Base-by-base conservation (phyloP, 2,888 invertebrate genomes). In the Phoronis australis region DNA sequence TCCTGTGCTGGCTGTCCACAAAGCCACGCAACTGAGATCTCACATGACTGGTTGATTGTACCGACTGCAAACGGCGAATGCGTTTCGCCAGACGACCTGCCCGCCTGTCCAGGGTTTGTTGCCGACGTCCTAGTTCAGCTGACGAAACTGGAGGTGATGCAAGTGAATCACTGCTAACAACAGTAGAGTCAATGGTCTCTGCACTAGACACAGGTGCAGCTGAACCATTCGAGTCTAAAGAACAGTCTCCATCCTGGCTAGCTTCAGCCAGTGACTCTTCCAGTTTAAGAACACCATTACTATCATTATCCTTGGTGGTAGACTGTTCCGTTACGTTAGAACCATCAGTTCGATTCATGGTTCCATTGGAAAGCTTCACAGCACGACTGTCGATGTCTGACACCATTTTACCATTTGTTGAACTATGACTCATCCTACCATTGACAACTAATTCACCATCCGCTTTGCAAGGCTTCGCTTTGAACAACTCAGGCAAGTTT, bases 11-110 rank as follows among this genome's bases (percentile, higher is more conserved):
- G 66, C 85, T 82, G 56, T 87, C 86, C 58, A 88, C 84, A 47
- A 90, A 84, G 4, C 87, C 87, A 22, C 84, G 82, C 12, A 87
- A 83, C 75, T 93, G 90, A 59, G 87, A 86, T 45, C 87, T 85
- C 24, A 85, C 81, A 73, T 90, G 88, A 54, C 84, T 84, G 4
- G 89, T 88, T 71, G 89, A 82, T 31, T 85, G 80, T 46, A 85
- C 82, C 0, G 85, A 83, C 72, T 92, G 90, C 23, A 89, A 76
- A 69, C 89, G 88, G 15, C 87, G 80, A 51, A 90, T 77, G 56
- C 91, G 81, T 58, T 88, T 80, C 62, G 85, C 71, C 46, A 92
- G 76, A 69, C 87, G 85, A 43, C 87, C 86, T 62, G 86, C 82
- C 56, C 86, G 82, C 37, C 86, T 80, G 65, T 87, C 85, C 47